phyloP scores from a whole-genome alignment of 2,113 vertebrate species.

The Melanerpes formicivorus region DNA sequence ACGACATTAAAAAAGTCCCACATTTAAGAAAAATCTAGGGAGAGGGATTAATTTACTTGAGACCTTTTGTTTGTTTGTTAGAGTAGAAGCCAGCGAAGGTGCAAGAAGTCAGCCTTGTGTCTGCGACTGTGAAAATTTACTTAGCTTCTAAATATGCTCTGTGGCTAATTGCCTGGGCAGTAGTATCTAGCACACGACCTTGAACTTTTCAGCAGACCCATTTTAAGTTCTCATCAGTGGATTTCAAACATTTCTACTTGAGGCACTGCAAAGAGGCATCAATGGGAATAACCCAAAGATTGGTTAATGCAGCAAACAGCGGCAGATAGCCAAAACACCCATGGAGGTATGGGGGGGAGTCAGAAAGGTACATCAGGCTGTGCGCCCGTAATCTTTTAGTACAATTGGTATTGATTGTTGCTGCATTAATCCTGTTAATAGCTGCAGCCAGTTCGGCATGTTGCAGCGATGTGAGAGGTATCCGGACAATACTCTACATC shows the following conservation, averaged over 20 bases:
- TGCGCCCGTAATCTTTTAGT: background rate
- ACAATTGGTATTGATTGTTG: constrained; percentile 19
- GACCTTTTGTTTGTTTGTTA: background rate
- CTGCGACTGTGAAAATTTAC: background rate
- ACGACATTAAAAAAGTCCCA: background rate
- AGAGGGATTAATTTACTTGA: background rate
- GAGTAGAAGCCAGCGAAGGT: background rate
- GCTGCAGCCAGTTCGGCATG: background rate
- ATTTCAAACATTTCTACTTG: background rate
- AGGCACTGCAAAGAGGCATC: background rate
- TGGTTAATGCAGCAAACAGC: background rate
- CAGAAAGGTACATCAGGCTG: background rate
- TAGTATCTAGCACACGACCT: background rate
- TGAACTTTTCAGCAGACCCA: constrained; percentile 25
- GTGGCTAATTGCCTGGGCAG: background rate
- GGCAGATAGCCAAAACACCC: background rate
- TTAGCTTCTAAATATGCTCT: background rate
- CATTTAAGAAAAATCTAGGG: constrained; percentile 33
- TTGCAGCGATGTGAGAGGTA: constrained; percentile 19
- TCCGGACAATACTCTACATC: constrained; percentile 19
- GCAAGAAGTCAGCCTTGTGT: background rate
- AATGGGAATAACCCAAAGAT: background rate
- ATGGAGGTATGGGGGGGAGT: background rate
- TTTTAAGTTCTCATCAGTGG: background rate
- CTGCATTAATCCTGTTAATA: constrained; percentile 38